These are phyloP conservation scores for Diplazon laetatorius DNA, from an alignment of 2,888 invertebrate species.

Conservation along the genomic window DNA sequence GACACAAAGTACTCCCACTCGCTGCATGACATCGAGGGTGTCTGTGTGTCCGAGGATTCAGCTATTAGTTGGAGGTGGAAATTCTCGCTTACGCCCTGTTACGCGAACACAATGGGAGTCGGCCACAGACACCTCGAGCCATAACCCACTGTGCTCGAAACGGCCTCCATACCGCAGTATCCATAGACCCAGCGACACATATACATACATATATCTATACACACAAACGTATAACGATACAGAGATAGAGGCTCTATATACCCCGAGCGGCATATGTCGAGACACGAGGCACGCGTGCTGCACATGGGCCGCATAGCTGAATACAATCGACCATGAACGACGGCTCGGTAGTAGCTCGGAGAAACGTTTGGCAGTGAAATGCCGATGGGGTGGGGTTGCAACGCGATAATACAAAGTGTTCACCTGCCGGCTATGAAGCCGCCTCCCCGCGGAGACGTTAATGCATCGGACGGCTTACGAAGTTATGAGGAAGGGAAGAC, in stretches of 20 bases:
- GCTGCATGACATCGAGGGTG: background rate
- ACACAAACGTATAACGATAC: background rate
- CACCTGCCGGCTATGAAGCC: constrained; percentile 61
- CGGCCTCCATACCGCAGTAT: background rate
- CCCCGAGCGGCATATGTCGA: background rate
- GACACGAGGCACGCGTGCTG: constrained; percentile 27
- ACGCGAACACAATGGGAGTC: constrained; percentile 12
- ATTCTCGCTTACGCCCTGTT: constrained; percentile 17
- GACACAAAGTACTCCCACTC: background rate
- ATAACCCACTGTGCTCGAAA: background rate
- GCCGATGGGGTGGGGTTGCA: constrained; percentile 12
- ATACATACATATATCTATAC: too few species aligned
- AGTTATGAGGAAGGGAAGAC: constrained; percentile 52
- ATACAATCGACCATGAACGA: background rate
- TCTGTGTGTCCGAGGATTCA: background rate
- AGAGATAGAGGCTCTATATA: background rate
- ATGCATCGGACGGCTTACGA: constrained; percentile 65
- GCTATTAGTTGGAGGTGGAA: constrained; percentile 13
- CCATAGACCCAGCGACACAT: too few species aligned
- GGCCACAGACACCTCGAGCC: background rate
- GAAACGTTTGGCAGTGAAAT: constrained; percentile 27
- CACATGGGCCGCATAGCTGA: background rate
- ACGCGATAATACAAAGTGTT: constrained; percentile 33
- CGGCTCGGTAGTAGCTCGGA: background rate
- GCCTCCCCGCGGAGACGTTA: constrained; percentile 57